Conservation (phyloP, 1,140 invertebrate genomes). For the Eriocheir sinensis region DNA sequence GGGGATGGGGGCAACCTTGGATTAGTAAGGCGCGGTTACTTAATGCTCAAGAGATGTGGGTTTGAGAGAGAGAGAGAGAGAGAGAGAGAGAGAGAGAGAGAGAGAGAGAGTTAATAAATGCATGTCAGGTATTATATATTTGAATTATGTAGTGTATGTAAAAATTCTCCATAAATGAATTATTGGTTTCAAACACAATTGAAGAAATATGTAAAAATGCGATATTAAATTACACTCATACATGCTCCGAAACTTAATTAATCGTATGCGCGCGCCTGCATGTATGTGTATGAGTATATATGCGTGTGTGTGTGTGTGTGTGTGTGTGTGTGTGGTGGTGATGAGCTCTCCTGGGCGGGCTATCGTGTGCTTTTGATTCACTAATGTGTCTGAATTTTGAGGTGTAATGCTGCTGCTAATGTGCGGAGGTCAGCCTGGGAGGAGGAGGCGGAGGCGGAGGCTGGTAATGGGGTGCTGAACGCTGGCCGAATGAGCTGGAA, state of each 20-base stretch:
- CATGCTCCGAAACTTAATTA: not conserved
- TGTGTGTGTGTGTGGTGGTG: not conserved
- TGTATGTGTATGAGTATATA: not conserved
- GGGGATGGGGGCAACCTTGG: not conserved
- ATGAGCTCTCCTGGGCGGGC: not conserved
- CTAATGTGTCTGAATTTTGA: not conserved
- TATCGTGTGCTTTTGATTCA: not conserved
- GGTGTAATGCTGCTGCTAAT: not conserved
- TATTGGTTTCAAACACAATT: not conserved
- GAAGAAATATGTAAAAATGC: too few relatives aligned
- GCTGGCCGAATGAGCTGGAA: not conserved
- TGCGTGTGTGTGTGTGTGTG: not conserved
- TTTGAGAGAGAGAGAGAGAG: constrained; percentile 13
- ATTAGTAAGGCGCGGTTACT: not conserved
- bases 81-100: constrained; percentile 1
- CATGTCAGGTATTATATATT: not conserved
- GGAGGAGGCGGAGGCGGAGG: not conserved
- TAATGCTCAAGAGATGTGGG: not conserved
- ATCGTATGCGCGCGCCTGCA: not conserved
- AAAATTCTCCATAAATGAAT: not conserved
- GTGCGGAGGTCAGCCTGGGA: not conserved
- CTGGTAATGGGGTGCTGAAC: not conserved
- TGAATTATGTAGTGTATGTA: not conserved
- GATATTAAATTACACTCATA: not conserved
- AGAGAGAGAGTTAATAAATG: not conserved